Base-by-base conservation (phyloP, 2,113 vertebrate species). In the Labeo rohita region DNA sequence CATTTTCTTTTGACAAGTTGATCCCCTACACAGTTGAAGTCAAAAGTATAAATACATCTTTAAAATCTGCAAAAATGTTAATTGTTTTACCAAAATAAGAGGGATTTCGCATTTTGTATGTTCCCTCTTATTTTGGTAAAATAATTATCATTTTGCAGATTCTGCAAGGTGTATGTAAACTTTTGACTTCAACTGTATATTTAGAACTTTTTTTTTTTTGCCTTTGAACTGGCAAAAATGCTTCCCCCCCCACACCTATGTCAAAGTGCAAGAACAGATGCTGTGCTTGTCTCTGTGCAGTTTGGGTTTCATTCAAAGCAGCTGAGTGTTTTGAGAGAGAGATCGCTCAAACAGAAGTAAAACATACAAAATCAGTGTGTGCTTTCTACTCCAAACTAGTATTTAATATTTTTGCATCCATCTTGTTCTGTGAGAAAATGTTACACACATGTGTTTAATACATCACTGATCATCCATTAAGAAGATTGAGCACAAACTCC, bases 221-320 rank as follows among this genome's bases (percentile, higher is more conserved):
- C n/a, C 45, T 81, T 34, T 65, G 4, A 28, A 66, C 9, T 28
- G 45, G n/a, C 28, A 50, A 16, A 34, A 82, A 68, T 34, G 15
- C 0, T 28, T 28, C 50, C 13, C 50, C 2, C 18, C 21, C 49
- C 8, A 10, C 66, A 4, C 28, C 7, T 34, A 5, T 68, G 80
- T 65, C 4, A n/a, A 68, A 82, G n/a, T 47, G 45, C 61, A 68
- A 52, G 45, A 82, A 68, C 63, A 68, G 61, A 82, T 68, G 80
- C 2, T 2, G 13, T 5, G 61, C 45, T 36, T 2, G 9, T 45
- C 8, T 80, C 2, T 50, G n/a, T 68, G 43, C 12, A 82, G 61
- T 82, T 68, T 68, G 80, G 23, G 63, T 45, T 68, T n/a, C 5
- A 18, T 82, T 61, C 61, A 50, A 50, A 65, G 16, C 47, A 68